These are phyloP conservation scores for Prionailurus bengalensis DNA, from an alignment of 2,113 vertebrate genomes.

Conservation along the genomic window DNA sequence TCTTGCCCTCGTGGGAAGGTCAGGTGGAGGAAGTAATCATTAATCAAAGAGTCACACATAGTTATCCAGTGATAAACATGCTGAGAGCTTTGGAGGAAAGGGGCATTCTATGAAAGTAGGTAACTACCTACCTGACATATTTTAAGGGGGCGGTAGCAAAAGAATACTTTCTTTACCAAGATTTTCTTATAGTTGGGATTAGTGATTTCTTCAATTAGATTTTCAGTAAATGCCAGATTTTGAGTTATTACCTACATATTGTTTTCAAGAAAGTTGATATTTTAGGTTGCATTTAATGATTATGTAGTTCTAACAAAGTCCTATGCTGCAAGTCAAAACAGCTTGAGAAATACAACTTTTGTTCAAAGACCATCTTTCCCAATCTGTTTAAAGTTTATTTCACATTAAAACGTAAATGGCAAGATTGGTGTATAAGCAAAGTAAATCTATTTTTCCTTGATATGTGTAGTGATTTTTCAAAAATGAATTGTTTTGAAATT, in stretches of 20 bases:
- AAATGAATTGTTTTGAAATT: constrained; percentile 40
- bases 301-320: constrained; percentile 10
- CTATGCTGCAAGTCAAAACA: background rate
- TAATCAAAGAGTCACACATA: background rate
- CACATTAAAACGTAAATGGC: constrained; percentile 30
- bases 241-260: constrained; percentile 36
- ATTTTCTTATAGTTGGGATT: background rate
- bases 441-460: background rate
- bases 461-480: constrained; percentile 58
- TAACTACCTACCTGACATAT: background rate
- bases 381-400: constrained; percentile 49
- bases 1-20: constrained; percentile 1
- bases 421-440: background rate
- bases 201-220: constrained; percentile 7
- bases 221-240: background rate
- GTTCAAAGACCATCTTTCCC: constrained; percentile 17
- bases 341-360: constrained; percentile 49
- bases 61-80: background rate
- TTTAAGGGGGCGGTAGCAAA: background rate
- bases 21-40: constrained; percentile 11
- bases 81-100: background rate
- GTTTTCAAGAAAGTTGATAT: constrained; percentile 45
- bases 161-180: background rate
- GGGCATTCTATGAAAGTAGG: background rate
- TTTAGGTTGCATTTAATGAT: constrained; percentile 22